phyloP scores from a whole-genome alignment of 2,113 vertebrate genomes.

The Ophthalmolycus amberensis region DNA sequence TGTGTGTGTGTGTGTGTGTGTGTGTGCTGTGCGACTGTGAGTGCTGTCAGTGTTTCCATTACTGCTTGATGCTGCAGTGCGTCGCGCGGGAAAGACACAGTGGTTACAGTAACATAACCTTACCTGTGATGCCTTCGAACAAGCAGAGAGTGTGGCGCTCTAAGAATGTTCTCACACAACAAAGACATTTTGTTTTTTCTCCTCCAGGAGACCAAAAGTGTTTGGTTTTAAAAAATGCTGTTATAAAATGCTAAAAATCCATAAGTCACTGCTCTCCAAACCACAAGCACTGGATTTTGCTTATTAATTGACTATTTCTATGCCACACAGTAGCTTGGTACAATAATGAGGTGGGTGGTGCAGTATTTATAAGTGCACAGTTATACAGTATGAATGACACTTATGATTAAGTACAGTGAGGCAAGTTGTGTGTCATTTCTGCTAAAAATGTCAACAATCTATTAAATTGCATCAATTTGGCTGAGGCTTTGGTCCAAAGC shows the following conservation, averaged over 20 bases:
- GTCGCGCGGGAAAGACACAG: not conserved
- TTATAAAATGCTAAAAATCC: not conserved
- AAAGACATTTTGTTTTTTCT: not conserved
- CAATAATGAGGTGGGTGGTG: not conserved
- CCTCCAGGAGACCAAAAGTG: conserved; percentile 1
- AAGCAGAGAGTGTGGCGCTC: conserved; percentile 6
- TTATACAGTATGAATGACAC: not conserved
- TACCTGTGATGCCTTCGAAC: not conserved
- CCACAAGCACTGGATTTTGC: not conserved
- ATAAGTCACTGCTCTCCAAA: not conserved
- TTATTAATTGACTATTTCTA: not conserved
- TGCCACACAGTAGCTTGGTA: not conserved
- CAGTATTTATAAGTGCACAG: not conserved
- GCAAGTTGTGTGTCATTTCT: not conserved
- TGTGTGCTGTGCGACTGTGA: not conserved
- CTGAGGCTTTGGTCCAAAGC: not conserved
- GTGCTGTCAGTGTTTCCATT: not conserved
- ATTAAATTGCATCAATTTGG: not conserved
- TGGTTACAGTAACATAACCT: conserved; percentile 2
- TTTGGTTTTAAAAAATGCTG: not conserved
- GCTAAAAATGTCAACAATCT: not conserved
- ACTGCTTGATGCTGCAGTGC: not conserved
- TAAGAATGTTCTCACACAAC: not conserved
- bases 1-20: not conserved
- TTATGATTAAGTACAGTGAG: not conserved